phyloP scores from a whole-genome alignment of 2,888 invertebrate species.

The Thysanoteuthis rhombus region DNA sequence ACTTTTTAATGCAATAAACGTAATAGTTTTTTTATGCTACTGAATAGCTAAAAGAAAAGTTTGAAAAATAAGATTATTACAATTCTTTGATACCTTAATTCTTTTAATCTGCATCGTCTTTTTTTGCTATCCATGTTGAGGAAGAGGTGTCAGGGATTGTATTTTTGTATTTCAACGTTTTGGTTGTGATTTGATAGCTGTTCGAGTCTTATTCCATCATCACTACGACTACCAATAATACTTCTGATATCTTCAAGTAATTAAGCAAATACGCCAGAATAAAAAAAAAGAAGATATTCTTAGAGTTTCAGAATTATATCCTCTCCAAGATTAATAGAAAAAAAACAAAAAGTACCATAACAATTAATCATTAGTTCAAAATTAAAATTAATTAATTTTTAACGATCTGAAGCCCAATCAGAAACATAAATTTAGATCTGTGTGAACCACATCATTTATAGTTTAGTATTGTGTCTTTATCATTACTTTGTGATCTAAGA shows the following conservation, averaged over 20 bases:
- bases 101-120: not conserved
- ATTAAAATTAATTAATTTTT: too few species aligned
- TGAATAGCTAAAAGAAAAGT: not conserved
- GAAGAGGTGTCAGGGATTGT: not conserved
- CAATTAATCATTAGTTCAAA: not conserved
- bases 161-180: not conserved
- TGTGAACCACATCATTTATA: too few species aligned
- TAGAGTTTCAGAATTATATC: not conserved
- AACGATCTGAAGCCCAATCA: too few species aligned
- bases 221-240: not conserved
- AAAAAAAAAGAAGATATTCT: not conserved
- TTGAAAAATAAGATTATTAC: not conserved
- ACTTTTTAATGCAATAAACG: not conserved
- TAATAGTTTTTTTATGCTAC: not conserved
- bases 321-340: not conserved
- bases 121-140: too few species aligned
- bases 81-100: not conserved
- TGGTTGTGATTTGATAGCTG: not conserved
- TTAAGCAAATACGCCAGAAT: not conserved
- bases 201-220: not conserved
- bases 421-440: too few species aligned
- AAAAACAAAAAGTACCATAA: not conserved
- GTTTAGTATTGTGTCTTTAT: too few species aligned
- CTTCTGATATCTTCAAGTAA: not conserved
- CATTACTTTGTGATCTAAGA: too few species aligned